Percentiles rank a stretch among this genome's conserved stretches.
Evolutionary conservation across 2,888 invertebrate species (phyloP).

Genomic region (Gortyna flavago): DNA sequence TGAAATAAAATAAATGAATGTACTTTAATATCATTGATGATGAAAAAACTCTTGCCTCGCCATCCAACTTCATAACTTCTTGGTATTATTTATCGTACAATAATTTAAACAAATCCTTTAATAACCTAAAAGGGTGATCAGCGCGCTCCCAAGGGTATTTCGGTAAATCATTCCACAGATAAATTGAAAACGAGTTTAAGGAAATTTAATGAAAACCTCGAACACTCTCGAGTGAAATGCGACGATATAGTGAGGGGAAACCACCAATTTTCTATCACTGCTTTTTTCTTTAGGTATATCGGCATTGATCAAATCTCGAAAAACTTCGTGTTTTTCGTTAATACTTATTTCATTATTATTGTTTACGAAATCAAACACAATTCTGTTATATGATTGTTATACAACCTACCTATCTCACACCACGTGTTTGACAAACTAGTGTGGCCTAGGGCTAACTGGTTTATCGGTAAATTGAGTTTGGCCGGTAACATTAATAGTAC

Average conservation of each 20-base stretch:
- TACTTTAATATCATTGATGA: not conserved
- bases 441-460: not conserved
- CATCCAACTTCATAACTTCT: not conserved
- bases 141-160: slow-evolving; percentile 3
- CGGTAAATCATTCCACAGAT: slow-evolving; percentile 19
- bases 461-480: not conserved
- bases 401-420: not conserved
- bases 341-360: not conserved
- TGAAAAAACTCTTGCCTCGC: not conserved
- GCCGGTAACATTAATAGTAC: not conserved
- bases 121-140: slow-evolving; percentile 41
- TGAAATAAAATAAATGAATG: not conserved
- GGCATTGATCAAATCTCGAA: not conserved
- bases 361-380: not conserved
- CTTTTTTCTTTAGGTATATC: not conserved
- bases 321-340: not conserved
- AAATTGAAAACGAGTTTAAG: slow-evolving; percentile 23
- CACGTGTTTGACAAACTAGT: not conserved
- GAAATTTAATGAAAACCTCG: slow-evolving; percentile 35
- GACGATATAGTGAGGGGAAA: slow-evolving; percentile 16
- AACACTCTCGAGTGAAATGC: slow-evolving; percentile 24
- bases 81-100: not conserved
- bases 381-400: not conserved
- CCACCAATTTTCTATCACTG: slow-evolving; percentile 6
- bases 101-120: slow-evolving; percentile 37